Conservation (phyloP, 2,797 vertebrate species). For the Phrynocephalus vlangalii region DNA sequence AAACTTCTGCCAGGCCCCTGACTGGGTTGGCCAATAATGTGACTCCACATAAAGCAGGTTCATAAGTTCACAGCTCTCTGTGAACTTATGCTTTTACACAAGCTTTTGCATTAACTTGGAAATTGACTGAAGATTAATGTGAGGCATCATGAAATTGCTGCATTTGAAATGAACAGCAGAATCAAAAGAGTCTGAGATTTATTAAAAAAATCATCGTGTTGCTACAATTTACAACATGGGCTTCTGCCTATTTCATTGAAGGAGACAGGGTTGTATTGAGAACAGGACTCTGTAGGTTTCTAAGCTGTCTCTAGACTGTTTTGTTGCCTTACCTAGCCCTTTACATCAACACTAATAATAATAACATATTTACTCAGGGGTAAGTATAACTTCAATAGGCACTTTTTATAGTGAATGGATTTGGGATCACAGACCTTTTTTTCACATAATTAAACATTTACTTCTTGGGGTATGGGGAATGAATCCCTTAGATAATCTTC, state of each 20-base stretch:
- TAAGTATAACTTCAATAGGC: not conserved
- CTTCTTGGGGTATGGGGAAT: too few relatives aligned
- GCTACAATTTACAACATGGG: not conserved
- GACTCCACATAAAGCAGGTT: not conserved
- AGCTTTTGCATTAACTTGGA: not conserved
- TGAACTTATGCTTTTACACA: not conserved
- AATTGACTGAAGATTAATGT: slow-evolving; percentile 2
- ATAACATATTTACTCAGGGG: not conserved
- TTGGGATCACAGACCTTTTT: not conserved
- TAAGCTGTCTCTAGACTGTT: not conserved
- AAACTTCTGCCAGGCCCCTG: not conserved
- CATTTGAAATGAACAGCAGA: not conserved
- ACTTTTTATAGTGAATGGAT: not conserved
- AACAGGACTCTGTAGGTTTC: not conserved
- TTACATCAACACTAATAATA: not conserved
- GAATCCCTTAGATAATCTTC: too few relatives aligned
- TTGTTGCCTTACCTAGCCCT: not conserved
- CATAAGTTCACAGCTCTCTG: not conserved
- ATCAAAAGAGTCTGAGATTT: not conserved
- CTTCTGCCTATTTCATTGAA: not conserved
- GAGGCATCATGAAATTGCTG: not conserved
- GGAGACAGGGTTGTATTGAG: not conserved
- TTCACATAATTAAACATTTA: not conserved
- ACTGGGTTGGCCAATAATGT: not conserved
- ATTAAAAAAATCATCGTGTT: not conserved